phyloP scores from a whole-genome alignment of 2,888 invertebrate species.

The Archips crataeganus region DNA sequence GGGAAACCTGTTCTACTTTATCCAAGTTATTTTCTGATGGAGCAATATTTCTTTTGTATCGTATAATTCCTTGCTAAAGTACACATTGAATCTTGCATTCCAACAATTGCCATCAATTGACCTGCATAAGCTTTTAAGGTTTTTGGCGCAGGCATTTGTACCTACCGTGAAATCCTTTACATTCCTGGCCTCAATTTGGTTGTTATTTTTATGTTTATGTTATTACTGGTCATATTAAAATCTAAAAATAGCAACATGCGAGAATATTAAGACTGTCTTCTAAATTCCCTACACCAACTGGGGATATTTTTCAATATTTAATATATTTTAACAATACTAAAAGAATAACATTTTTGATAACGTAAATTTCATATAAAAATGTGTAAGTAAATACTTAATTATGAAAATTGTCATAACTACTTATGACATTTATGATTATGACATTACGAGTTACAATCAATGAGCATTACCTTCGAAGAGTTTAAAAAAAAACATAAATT shows the following conservation, averaged over 20 bases:
- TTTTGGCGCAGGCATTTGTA: neutral
- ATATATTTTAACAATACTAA: neutral
- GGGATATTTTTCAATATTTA: neutral
- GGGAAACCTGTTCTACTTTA: too few species aligned
- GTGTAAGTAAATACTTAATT: neutral
- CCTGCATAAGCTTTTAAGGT: conserved; percentile 14
- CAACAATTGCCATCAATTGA: conserved; percentile 8
- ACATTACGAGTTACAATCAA: neutral
- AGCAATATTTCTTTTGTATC: neutral
- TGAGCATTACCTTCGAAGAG: neutral
- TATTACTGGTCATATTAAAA: neutral
- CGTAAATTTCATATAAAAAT: neutral
- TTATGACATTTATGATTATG: too few species aligned
- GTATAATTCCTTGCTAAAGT: neutral
- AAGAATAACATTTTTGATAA: neutral
- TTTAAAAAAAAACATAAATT: conserved; percentile 24
- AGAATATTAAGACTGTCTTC: neutral
- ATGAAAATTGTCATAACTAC: neutral
- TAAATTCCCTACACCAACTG: neutral
- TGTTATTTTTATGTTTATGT: neutral
- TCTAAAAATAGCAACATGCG: neutral
- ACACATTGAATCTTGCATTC: neutral
- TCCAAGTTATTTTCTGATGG: too few species aligned
- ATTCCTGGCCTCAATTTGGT: conserved; percentile 17
- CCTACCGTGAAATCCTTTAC: neutral